A percentile compares a stretch with the other conserved stretches of the same genome.
phyloP scores from a whole-genome alignment of 1,140 invertebrate species.

The Bombus picipes region DNA sequence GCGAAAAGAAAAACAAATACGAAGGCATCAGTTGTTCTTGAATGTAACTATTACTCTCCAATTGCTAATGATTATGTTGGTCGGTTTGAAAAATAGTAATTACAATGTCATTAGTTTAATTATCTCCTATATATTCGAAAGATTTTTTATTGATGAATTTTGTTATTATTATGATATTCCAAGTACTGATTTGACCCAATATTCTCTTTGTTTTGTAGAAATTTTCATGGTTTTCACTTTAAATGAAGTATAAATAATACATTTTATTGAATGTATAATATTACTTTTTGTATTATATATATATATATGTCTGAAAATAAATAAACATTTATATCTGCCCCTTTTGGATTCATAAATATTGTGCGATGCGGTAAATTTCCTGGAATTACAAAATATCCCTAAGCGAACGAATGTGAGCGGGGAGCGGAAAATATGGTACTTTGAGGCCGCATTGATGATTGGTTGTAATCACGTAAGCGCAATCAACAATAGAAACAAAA shows the following conservation, averaged over 20 bases:
- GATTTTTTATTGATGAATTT: conserved; percentile 77
- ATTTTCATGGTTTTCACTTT: conserved; percentile 76
- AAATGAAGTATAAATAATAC: conserved; percentile 68
- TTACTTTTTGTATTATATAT: not conserved
- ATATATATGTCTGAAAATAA: conserved; percentile 20
- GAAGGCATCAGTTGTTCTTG: conserved; percentile 65
- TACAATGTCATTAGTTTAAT: conserved; percentile 77
- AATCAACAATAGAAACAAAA: too few species aligned
- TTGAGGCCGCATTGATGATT: too few species aligned
- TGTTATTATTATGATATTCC: conserved; percentile 79
- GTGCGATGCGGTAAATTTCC: not conserved
- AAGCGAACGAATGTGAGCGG: too few species aligned
- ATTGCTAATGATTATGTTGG: conserved; percentile 65
- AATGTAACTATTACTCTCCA: conserved; percentile 71
- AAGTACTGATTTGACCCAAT: conserved; percentile 77
- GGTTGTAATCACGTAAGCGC: too few species aligned
- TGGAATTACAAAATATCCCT: not conserved
- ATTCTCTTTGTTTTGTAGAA: conserved; percentile 78
- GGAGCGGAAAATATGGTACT: too few species aligned
- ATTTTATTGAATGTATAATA: conserved; percentile 8
- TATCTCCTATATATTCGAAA: conserved; percentile 73
- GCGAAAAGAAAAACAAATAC: conserved; percentile 68
- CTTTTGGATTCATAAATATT: not conserved
- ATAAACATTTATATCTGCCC: not conserved
- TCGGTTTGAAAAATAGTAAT: conserved; percentile 71